Evolutionary conservation across 2,113 vertebrate genomes (phyloP), one percentile per base, ranked within the genome.

Genomic region (Trematomus loennbergii): DNA sequence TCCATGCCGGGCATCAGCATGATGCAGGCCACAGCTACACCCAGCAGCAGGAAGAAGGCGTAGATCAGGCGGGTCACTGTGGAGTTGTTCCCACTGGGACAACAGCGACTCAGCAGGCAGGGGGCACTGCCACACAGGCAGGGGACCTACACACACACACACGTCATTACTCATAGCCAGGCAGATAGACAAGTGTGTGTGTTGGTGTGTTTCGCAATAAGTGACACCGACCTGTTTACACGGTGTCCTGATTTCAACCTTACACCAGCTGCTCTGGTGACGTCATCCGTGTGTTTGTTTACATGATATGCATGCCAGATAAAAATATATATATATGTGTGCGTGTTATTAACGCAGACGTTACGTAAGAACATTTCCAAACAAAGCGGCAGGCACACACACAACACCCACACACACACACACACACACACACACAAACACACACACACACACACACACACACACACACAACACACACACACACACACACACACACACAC

Each of bases 1-100:
- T 99, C 98, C 97, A 99, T 99, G 87, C 98, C 98, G 3, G 98
- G 98, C 94, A 99, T 96, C 73, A 99, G 68, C 98, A 99, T 99
- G 57, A 99, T 94, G 50, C 98, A 98, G 88, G 98, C 96, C 1
- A 99, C 78, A 4, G 90, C 96, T 3, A 99, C 98, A 0, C 98
- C 98, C 72, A 99, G 92, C 4, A 99, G 95, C 59, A 99, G 85
- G 85, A 99, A 98, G 91, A 97, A 95, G 5, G 97, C 97, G 4
- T 99, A 99, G 71, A 98, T 96, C 84, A 99, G 93, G 1, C 98
- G 96, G 0, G 98, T 99, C 63, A 99, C 96, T 0, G 98, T 99
- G 60, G 98, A 99, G 89, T 97, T 99, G 87, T 99, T 99, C 22
- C 98, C 97, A 72, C 96, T 98, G 45, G 98, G 98, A 84, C 98